Conservation (phyloP, 2,797 vertebrate species). For the Natrix natrix region DNA sequence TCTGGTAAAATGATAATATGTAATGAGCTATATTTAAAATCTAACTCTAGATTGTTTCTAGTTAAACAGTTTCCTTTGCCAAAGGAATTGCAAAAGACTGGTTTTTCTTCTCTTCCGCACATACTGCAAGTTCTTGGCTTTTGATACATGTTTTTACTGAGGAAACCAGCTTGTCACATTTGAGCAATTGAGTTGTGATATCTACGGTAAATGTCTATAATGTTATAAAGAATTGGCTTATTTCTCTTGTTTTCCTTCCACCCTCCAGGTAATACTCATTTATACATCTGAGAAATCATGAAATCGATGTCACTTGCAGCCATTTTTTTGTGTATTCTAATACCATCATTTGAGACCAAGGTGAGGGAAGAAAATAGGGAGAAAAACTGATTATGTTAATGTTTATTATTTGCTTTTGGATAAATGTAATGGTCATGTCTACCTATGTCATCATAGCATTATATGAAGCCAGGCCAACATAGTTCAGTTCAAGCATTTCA, state of each 20-base stretch:
- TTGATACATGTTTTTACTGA: not conserved
- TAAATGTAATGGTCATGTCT: not conserved
- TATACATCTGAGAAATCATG: not conserved
- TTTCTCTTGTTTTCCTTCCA: not conserved
- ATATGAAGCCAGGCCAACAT: not conserved
- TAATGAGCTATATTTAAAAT: not conserved
- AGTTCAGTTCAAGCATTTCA: not conserved
- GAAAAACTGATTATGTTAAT: not conserved
- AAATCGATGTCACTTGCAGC: constrained; percentile 53
- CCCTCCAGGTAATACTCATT: constrained; percentile 49
- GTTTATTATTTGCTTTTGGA: not conserved
- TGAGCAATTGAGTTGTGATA: not conserved
- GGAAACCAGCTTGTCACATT: not conserved
- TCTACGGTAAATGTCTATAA: not conserved
- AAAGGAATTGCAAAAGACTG: not conserved
- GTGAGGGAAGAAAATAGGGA: constrained; percentile 44
- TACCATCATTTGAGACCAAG: constrained; percentile 61
- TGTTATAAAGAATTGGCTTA: not conserved
- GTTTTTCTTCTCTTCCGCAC: not conserved
- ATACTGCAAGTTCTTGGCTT: not conserved
- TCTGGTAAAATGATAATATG: not conserved
- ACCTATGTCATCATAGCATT: not conserved
- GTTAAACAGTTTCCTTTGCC: not conserved
- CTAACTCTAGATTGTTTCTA: not conserved
- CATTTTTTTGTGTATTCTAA: constrained; percentile 58